Percentiles rank a stretch among this genome's conserved stretches.
Conservation (phyloP, 2,113 vertebrate genomes). For the Chloropsis cyanopogon region DNA sequence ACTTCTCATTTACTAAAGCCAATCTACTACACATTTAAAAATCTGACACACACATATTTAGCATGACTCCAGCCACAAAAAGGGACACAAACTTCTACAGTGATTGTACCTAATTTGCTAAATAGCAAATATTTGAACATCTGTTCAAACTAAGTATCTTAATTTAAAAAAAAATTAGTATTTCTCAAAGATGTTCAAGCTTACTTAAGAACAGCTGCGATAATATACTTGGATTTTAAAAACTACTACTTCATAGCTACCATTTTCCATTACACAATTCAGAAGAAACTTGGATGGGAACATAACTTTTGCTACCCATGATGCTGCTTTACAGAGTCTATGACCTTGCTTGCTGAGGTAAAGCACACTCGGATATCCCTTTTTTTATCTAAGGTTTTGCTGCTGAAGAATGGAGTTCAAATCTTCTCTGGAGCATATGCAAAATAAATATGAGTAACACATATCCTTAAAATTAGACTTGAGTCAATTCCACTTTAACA, state of each 20-base stretch:
- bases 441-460: neutral
- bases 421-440: neutral
- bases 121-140: neutral
- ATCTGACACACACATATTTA: neutral
- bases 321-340: neutral
- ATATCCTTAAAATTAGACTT: neutral
- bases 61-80: neutral
- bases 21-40: neutral
- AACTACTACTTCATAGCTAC: neutral
- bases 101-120: neutral
- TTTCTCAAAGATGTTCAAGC: neutral
- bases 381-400: neutral
- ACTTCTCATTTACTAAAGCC: neutral
- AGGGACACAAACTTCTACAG: neutral
- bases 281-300: neutral
- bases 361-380: neutral
- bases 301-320: neutral
- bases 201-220: neutral
- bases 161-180: neutral
- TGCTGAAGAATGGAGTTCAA: neutral
- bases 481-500: neutral
- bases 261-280: neutral
- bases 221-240: neutral
- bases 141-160: neutral
- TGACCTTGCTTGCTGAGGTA: neutral